These are phyloP conservation scores for Melanotaenia nigrans DNA, from an alignment of 2,797 vertebrate species.

Conservation along the genomic window DNA sequence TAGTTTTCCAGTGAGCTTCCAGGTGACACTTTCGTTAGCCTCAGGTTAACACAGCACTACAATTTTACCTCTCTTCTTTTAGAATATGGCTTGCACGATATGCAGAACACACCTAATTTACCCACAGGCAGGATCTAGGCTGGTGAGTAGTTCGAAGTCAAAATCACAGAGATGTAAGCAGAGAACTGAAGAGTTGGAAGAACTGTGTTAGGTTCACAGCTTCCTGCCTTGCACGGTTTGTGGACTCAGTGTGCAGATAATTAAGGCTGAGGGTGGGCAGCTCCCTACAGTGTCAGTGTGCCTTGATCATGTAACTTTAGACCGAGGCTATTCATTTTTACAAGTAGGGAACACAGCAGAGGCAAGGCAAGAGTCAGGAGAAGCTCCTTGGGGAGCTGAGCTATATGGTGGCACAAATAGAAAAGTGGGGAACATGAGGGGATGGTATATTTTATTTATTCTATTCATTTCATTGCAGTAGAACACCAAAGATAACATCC, in stretches of 20 bases:
- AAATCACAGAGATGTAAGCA: conserved; percentile 19
- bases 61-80: conserved; percentile 3
- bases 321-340: conserved; percentile 65
- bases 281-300: conserved; percentile 55
- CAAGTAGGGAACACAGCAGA: conserved; percentile 57
- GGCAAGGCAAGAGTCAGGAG: conserved; percentile 42
- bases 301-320: conserved; percentile 55
- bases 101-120: conserved; percentile 41
- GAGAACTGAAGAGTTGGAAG: conserved; percentile 35
- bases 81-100: conserved; percentile 23
- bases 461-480: conserved; percentile 29
- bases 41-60: neutral
- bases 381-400: conserved; percentile 58
- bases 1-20: neutral
- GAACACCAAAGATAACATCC: conserved; percentile 30
- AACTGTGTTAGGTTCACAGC: conserved; percentile 54
- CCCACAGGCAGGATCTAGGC: conserved; percentile 25
- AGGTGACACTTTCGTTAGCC: neutral
- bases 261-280: conserved; percentile 76
- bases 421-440: conserved; percentile 27
- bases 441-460: conserved; percentile 54
- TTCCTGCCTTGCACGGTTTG: conserved; percentile 63
- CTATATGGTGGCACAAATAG: conserved; percentile 41
- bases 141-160: conserved; percentile 1
- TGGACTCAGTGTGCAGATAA: conserved; percentile 70